Percentiles rank a stretch among this genome's conserved stretches.
phyloP scores from a whole-genome alignment of 2,888 invertebrate species.

The Lasioglossum calceatum region DNA sequence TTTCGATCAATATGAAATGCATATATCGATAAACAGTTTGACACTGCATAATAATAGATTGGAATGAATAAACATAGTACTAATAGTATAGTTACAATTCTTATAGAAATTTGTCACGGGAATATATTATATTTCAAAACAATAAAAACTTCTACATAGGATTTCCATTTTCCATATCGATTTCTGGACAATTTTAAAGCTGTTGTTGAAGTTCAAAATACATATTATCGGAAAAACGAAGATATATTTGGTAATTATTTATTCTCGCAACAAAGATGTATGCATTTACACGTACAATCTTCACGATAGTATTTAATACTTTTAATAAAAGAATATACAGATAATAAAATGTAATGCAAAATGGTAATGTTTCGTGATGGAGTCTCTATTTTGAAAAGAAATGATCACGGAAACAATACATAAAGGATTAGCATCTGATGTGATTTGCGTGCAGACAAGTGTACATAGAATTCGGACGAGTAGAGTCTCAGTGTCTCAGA shows the following conservation, averaged over 20 bases:
- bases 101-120: neutral
- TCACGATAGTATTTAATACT: neutral
- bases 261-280: neutral
- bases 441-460: constrained; percentile 21
- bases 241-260: constrained; percentile 1
- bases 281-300: neutral
- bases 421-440: neutral
- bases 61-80: neutral
- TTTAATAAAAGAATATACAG: neutral
- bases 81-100: neutral
- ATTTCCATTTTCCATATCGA: neutral
- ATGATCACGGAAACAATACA: neutral
- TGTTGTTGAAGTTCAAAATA: neutral
- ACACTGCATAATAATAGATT: neutral
- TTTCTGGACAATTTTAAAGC: neutral
- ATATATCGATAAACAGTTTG: constrained; percentile 7
- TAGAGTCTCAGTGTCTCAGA: constrained; percentile 22
- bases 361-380: neutral
- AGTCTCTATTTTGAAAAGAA: neutral
- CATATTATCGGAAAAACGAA: neutral
- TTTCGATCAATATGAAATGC: constrained; percentile 42
- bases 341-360: neutral
- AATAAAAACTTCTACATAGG: neutral
- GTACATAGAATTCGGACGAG: constrained; percentile 26
- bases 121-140: neutral